Evolutionary conservation across 1,140 invertebrate genomes (phyloP).

Genomic region (Tetramorium simillimum): DNA sequence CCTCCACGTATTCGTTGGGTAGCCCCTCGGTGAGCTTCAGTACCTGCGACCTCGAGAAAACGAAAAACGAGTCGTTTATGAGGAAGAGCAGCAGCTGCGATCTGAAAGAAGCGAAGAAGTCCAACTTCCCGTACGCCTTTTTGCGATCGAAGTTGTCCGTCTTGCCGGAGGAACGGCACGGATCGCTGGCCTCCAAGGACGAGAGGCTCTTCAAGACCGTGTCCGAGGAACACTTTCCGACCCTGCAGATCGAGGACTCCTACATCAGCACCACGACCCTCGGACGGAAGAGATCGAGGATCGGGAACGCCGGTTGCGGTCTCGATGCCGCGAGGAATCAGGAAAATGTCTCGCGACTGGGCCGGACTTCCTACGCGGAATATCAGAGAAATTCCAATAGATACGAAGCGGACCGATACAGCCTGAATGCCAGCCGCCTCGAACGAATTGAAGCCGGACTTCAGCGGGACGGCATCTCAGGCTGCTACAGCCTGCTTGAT

Average conservation of each 20-base stretch:
- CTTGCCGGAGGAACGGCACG: conserved; percentile 89
- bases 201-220: conserved; percentile 83
- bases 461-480: conserved; percentile 67
- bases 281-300: conserved; percentile 78
- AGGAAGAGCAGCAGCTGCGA: conserved; percentile 83
- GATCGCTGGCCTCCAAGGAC: conserved; percentile 75
- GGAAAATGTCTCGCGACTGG: conserved; percentile 63
- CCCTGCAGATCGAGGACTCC: conserved; percentile 80
- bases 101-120: conserved; percentile 86
- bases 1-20: conserved; percentile 8
- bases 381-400: conserved; percentile 69
- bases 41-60: conserved; percentile 79
- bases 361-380: conserved; percentile 78
- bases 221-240: conserved; percentile 84
- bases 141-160: conserved; percentile 91
- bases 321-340: conserved; percentile 64
- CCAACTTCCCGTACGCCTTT: conserved; percentile 92
- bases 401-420: conserved; percentile 79
- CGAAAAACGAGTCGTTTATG: conserved; percentile 70
- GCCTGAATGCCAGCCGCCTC: conserved; percentile 75
- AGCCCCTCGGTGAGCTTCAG: conserved; percentile 69
- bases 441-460: conserved; percentile 78
- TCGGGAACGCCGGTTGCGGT: conserved; percentile 26
- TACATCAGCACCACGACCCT: conserved; percentile 82
- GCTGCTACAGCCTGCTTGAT: conserved; percentile 66